Conservation (phyloP, 1,140 invertebrate genomes). For the Macrostomum lignano region DNA sequence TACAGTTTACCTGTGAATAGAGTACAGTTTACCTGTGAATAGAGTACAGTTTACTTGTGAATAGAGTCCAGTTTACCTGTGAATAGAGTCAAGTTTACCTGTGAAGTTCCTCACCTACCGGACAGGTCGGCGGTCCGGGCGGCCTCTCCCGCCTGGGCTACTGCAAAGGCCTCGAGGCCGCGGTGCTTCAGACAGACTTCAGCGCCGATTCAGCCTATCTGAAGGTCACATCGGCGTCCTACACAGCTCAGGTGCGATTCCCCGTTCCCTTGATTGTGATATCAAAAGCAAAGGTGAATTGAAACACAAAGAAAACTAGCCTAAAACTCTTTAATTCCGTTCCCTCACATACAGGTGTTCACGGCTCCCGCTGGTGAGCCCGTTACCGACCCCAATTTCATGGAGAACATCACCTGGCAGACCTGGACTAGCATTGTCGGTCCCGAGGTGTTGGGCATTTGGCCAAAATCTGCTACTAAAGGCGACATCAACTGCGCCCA, state of each 20-base stretch:
- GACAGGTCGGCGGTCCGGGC: conserved; percentile 13
- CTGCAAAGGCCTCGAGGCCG: conserved; percentile 21
- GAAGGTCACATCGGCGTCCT: conserved; percentile 20
- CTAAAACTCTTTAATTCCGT: too few relatives aligned
- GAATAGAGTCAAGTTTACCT: too few relatives aligned
- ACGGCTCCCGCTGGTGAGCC: conserved; percentile 15
- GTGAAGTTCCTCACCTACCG: too few relatives aligned
- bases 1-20: too few relatives aligned
- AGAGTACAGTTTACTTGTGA: too few relatives aligned
- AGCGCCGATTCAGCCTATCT: conserved; percentile 21
- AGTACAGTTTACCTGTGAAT: too few relatives aligned
- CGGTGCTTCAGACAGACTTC: conserved; percentile 26
- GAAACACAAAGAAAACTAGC: too few relatives aligned
- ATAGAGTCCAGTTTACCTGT: too few relatives aligned
- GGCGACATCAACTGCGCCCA: conserved; percentile 24
- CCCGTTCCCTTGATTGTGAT: too few relatives aligned
- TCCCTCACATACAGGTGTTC: conserved; percentile 20
- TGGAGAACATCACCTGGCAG: conserved; percentile 20
- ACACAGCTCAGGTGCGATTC: too few relatives aligned
- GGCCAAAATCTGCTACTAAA: conserved; percentile 18
- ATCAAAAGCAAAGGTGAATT: too few relatives aligned
- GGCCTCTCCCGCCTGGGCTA: conserved; percentile 15
- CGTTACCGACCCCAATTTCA: conserved; percentile 13
- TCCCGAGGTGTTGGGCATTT: conserved; percentile 23
- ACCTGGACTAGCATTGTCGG: conserved; percentile 25